Base-by-base conservation (phyloP, 2,797 vertebrate species). In the Poeciliopsis paucimaculata region DNA sequence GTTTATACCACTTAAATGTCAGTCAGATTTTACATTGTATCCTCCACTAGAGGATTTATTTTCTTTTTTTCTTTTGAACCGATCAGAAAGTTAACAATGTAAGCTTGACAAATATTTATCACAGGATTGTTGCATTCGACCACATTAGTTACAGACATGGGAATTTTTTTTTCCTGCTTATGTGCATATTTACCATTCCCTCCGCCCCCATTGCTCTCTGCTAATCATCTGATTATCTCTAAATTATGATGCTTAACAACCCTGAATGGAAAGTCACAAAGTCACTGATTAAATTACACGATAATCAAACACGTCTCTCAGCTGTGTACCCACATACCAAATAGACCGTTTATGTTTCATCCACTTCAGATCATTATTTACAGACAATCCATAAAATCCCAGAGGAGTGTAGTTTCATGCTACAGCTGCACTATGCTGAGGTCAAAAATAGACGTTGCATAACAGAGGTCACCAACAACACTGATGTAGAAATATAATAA, bases 341-440 rank as follows among this genome's bases (percentile, higher is more conserved):
- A 45, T 41, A 64, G 13, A 46, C 47, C 47, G 41, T 57, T 43
- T 1, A 46, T 51, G 46, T 55, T 75, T 77, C 8, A 71, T 75
- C 39, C 36, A 70, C 46, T 74, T 77, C 46, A 71, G 34, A 43
- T 77, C 2, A 60, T 77, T 53, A 68, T 70, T 34, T 45, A 45
- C 7, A 74, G 72, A 77, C 73, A 73, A 62, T 76, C 47, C 26
- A 6, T 39, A 51, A 26, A 46, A 53, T 82, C 73, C 34, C 46
- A 5, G 26, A 36, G 62, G 34, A n/a, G 62, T 12, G 43, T 34
- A 51, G 34, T 81, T 77, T 72, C 62, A 82, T 0, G 8, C 73
- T 62, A 20, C n/a, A 71, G 43, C 51, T 75, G 72, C 73, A 46
- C 36, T 47, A 18, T 62, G 47, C 53, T 36, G 45, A 57, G 57